phyloP scores from a whole-genome alignment of 2,113 vertebrate genomes.

The Pterocles orientalis region DNA sequence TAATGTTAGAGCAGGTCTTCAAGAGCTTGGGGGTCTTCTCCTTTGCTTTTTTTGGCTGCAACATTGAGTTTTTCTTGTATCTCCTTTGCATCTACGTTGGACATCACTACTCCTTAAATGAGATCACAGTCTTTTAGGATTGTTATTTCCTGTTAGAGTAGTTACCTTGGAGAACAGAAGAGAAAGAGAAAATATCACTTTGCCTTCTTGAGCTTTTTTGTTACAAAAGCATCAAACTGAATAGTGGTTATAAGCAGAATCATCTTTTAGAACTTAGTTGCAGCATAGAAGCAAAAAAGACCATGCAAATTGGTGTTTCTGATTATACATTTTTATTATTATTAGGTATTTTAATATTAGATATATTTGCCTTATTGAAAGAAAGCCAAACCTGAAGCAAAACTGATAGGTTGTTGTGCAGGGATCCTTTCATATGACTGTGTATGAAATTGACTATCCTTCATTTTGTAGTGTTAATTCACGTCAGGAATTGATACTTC shows the following conservation, averaged over 20 bases:
- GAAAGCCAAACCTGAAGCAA: not conserved
- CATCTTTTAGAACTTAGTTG: not conserved
- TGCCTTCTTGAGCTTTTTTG: not conserved
- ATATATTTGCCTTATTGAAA: not conserved
- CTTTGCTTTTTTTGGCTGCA: not conserved
- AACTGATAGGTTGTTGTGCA: not conserved
- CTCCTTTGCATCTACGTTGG: not conserved
- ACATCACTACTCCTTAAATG: not conserved
- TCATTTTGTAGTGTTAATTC: conserved; percentile 6
- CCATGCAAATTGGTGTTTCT: not conserved
- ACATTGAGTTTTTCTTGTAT: not conserved
- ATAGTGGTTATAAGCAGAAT: not conserved
- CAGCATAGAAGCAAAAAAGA: not conserved
- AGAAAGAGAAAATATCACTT: not conserved
- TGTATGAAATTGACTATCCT: not conserved
- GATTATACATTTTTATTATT: not conserved
- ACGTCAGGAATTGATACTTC: not conserved
- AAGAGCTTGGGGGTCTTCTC: not conserved
- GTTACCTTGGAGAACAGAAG: not conserved
- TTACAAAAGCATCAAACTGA: not conserved
- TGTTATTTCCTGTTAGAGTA: not conserved
- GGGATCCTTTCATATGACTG: not conserved
- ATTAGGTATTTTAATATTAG: not conserved
- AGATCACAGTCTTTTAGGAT: not conserved
- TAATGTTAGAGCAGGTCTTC: not conserved